Evolutionary conservation across 2,888 invertebrate species (phyloP).

Genomic region (Andrena flavipes): DNA sequence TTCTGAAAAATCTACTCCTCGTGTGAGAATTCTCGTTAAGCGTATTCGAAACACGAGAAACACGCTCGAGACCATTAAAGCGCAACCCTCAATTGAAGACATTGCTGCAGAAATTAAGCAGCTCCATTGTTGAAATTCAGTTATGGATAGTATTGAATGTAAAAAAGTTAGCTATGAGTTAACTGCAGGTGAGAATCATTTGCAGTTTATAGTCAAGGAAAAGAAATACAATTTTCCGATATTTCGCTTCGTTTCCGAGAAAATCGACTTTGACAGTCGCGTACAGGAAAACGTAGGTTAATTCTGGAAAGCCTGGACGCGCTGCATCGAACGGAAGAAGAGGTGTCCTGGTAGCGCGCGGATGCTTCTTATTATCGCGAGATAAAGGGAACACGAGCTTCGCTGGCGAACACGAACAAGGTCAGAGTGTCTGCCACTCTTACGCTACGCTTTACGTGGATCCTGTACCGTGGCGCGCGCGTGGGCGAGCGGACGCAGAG

Average conservation of each 20-base stretch:
- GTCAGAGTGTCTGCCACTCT: conserved; percentile 19
- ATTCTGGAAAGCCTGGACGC: background rate
- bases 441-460: conserved; percentile 25
- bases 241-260: too few species aligned
- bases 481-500: conserved; percentile 48
- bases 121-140: too few species aligned
- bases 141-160: too few species aligned
- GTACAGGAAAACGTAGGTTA: too few species aligned
- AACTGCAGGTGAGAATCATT: too few species aligned
- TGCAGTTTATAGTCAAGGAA: too few species aligned
- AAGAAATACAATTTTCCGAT: too few species aligned
- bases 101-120: too few species aligned
- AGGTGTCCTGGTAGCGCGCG: conserved; percentile 5
- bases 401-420: conserved; percentile 33
- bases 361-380: conserved; percentile 40
- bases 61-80: background rate
- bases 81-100: background rate
- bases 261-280: too few species aligned
- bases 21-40: background rate
- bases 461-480: conserved; percentile 15
- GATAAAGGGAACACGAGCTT: conserved; percentile 42
- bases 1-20: background rate
- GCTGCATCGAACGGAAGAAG: conserved; percentile 4
- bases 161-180: too few species aligned
- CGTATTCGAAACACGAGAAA: background rate